Evolutionary conservation across 2,888 invertebrate genomes (phyloP), one percentile per base, ranked within the genome.

Genomic region (Beris chalybata): DNA sequence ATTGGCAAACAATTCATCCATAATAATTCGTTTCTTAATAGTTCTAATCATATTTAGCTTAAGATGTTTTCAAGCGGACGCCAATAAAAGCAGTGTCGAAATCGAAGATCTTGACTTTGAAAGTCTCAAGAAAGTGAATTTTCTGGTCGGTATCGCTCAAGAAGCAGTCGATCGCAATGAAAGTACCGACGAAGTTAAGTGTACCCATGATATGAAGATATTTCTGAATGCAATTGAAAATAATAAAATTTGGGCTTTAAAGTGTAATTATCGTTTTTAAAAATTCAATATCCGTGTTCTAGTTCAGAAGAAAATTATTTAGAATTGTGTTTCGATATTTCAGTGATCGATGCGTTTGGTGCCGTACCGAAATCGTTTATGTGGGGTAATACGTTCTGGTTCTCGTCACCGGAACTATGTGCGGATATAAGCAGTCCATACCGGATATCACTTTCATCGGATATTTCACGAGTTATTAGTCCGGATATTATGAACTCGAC

Each of bases 341-440:
- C 56, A 77, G 77, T 75, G 53, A 67, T 76, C 38, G 76, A 77
- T 66, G 71, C 75, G 4, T 76, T 74, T 69, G 76, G 76, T 4
- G 66, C 67, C 11, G 66, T 72, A 0, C 75, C 76, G 3, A 70
- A 68, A 58, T 71, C 73, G 32, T 73, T 76, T 58, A 71, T 65
- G 11, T 76, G 76, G 76, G 77, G 77, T 9, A 76, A 76, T 65
- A 74, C 74, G 54, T 74, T 73, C 65, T 77, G 77, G 77, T 76
- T 76, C 67, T 64, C 73, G 4, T 65, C 74, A 4, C 74, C 71
- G 13, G 72, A 73, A 58, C 67, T 74, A 9, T 77, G 77, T 64
- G 66, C 73, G 44, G 76, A 76, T 30, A 70, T 77, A 0, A 75
- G 76, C 65, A 55, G 65, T 4, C 77, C 77, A 1, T 74, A 70